Percentiles rank a stretch among this genome's conserved stretches.
Conservation (phyloP, 2,888 invertebrate species). For the Mimumesa dahlbomi region DNA sequence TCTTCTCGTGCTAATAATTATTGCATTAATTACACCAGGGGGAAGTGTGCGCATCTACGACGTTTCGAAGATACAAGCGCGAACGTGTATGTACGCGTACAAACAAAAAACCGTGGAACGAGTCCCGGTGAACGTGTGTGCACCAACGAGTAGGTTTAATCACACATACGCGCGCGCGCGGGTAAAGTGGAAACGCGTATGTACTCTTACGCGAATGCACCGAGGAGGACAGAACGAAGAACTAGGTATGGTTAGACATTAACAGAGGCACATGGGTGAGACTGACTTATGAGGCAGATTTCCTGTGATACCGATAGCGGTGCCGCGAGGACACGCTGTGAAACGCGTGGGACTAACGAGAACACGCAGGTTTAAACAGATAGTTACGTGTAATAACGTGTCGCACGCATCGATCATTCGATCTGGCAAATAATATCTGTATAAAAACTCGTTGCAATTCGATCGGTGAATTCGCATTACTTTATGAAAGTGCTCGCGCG, state of each 20-base stretch:
- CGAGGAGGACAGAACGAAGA: constrained; percentile 47
- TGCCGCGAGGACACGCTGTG: constrained; percentile 49
- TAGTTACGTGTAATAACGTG: constrained; percentile 2
- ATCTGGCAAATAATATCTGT: no score
- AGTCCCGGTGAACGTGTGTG: constrained; percentile 1
- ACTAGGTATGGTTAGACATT: constrained; percentile 51
- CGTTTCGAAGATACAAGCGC: constrained; percentile 49
- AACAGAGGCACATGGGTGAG: constrained; percentile 61
- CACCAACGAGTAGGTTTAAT: constrained; percentile 1
- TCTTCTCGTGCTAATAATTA: constrained; percentile 78
- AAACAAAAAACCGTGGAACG: neutral
- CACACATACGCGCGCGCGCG: constrained; percentile 27
- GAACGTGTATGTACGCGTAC: neutral
- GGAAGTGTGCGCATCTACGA: constrained; percentile 52
- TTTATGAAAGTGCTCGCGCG: no score
- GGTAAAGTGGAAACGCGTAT: constrained; percentile 10
- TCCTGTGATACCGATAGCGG: constrained; percentile 54
- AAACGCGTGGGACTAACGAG: constrained; percentile 56
- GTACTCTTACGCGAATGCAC: constrained; percentile 13
- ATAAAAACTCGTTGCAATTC: no score
- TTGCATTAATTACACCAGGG: constrained; percentile 73
- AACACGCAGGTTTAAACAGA: constrained; percentile 31
- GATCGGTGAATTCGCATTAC: no score
- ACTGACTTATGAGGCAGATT: constrained; percentile 66
- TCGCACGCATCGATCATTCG: no score